phyloP scores from a whole-genome alignment of 2,888 invertebrate species.

The Drosophila cracens region DNA sequence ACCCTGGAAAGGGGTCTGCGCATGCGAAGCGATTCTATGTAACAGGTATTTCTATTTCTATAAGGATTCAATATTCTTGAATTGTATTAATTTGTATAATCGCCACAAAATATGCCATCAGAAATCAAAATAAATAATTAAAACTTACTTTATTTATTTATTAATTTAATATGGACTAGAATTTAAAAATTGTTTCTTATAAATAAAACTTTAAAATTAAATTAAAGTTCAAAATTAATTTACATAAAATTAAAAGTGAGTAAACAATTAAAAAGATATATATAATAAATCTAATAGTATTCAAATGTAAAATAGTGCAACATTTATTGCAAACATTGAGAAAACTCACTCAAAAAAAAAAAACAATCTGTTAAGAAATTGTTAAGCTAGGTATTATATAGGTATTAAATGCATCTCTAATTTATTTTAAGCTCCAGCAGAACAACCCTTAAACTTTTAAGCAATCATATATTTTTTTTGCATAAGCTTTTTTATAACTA shows the following conservation, averaged over 20 bases:
- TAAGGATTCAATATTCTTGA: not conserved
- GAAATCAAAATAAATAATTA: too few species aligned
- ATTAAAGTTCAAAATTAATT: not conserved
- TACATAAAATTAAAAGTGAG: not conserved
- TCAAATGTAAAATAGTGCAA: not conserved
- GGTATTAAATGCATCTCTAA: not conserved
- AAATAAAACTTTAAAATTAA: not conserved
- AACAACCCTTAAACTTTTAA: not conserved
- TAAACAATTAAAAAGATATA: not conserved
- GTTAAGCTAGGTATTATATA: too few species aligned
- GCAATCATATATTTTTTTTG: not conserved
- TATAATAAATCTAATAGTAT: not conserved
- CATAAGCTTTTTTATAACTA: too few species aligned
- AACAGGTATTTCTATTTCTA: not conserved
- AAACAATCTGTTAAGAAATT: not conserved
- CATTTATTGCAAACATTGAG: not conserved
- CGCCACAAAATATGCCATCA: not conserved
- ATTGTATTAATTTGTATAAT: not conserved
- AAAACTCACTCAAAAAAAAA: not conserved
- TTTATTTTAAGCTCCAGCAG: not conserved
- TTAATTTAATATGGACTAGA: not conserved
- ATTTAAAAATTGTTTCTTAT: not conserved
- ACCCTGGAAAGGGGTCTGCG: not conserved
- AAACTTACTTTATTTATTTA: not conserved
- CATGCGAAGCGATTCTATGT: not conserved